These are phyloP conservation scores for Aegypius monachus DNA, from an alignment of 2,113 vertebrate genomes.

Conservation along the genomic window DNA sequence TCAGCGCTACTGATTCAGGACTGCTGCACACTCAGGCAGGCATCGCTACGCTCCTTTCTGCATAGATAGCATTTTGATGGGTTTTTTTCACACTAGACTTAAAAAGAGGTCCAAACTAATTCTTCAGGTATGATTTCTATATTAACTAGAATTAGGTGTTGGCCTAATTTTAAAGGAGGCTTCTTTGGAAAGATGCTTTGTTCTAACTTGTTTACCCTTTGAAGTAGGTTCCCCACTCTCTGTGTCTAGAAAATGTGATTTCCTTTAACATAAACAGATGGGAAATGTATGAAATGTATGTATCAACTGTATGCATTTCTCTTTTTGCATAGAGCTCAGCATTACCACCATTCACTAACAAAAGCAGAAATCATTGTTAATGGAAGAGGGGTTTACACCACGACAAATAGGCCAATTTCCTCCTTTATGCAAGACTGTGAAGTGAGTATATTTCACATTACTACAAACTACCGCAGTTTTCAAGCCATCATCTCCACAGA, in stretches of 20 bases:
- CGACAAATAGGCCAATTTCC: background rate
- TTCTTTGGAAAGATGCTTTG: background rate
- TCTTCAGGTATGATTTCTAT: background rate
- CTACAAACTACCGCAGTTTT: background rate
- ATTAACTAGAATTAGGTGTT: background rate
- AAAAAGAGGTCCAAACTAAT: background rate
- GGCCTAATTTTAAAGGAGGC: background rate
- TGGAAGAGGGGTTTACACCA: background rate
- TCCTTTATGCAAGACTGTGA: background rate
- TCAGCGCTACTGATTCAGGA: background rate
- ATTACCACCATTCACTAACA: background rate
- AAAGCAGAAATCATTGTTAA: background rate
- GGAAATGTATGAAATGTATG: background rate
- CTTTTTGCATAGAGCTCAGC: background rate
- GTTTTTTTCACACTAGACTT: background rate
- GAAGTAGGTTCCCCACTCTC: background rate
- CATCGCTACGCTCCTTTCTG: background rate
- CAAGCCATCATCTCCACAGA: background rate
- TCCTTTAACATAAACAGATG: background rate
- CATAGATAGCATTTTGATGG: accelerated
- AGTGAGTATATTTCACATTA: background rate
- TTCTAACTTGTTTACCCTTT: background rate
- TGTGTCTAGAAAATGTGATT: background rate
- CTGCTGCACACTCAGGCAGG: background rate
- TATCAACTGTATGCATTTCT: background rate